Conservation (phyloP, 1,140 invertebrate genomes). For the Drosophila dunni region DNA sequence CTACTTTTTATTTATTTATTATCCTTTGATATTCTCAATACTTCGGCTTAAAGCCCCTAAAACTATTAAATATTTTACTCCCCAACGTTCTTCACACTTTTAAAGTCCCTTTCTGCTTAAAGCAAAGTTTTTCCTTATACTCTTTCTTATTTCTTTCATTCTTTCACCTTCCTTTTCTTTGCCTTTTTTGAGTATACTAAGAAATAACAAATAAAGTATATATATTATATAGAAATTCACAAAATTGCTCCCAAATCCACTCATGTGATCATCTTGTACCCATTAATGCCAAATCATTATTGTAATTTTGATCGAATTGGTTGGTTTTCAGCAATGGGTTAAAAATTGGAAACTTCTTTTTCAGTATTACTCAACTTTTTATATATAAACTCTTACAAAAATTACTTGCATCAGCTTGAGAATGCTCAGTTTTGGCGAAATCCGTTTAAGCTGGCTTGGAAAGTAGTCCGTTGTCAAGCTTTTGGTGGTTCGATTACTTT, state of each 20-base stretch:
- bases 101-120: no score
- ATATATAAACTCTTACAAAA: neutral
- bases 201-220: slow-evolving; percentile 18
- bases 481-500: no score
- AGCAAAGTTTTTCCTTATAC: no score
- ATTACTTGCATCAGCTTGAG: neutral
- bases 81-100: no score
- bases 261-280: slow-evolving; percentile 18
- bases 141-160: neutral
- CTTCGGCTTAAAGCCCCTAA: neutral
- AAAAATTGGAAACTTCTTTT: neutral
- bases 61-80: neutral
- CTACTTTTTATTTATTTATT: neutral
- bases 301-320: slow-evolving; percentile 21
- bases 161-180: neutral
- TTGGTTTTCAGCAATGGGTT: neutral
- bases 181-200: slow-evolving; percentile 5
- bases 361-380: neutral
- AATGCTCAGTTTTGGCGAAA: neutral
- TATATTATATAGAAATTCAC: slow-evolving; percentile 22
- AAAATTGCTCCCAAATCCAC: slow-evolving; percentile 12
- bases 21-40: no score
- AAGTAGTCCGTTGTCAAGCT: neutral
- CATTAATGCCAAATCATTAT: slow-evolving; percentile 21
- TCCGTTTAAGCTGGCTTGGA: neutral